Base-by-base conservation (phyloP, 2,113 vertebrate genomes). In the Malaclemys terrapin region DNA sequence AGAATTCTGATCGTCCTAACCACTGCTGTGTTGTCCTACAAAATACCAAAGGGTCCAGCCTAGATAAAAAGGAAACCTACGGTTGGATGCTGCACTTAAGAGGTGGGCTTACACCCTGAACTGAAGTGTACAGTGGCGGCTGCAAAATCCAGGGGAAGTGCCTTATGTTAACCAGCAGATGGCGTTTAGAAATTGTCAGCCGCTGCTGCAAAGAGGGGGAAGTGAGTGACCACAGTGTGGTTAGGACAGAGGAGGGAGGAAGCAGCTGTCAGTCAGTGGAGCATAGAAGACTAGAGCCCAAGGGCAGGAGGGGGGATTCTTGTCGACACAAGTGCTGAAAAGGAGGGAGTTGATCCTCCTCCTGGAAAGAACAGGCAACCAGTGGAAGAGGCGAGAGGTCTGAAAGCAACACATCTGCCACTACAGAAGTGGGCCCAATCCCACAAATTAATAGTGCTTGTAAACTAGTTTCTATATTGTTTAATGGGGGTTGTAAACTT, bases 341-440 rank as follows among this genome's bases (percentile, higher is more conserved):
- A 27, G 11, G 20, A 29, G 52, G 2, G 12, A 8, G n/a, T 19
- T 72, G 65, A 38, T 17, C 62, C 8, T 38, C 17, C 65, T 72
- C 8, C 35, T 38, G 62, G 75, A 84, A 59, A 54, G 56, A 17
- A 79, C 76, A 4, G 49, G 54, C 42, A 56, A 13, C 2, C 4
- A 20, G 1, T 38, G 65, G 65, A 3, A 0, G 2, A 1, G 10
- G 17, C 0, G 2, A 4, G 8, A 27, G 8, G 14, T 78, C 12
- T 80, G 31, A 65, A 29, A 72, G 6, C 27, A 20, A 2, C 5
- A 25, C 10, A 0, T 1, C 20, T 1, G 6, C n/a, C 82, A 78
- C 84, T n/a, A 45, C 0, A 0, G 0, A 0, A 9, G 45, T 8
- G 52, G 17, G 3, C 52, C 19, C 8, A 14, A 50, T 19, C 52